Evolutionary conservation across 2,797 vertebrate species (phyloP).

Genomic region (Pempheris klunzingeri): DNA sequence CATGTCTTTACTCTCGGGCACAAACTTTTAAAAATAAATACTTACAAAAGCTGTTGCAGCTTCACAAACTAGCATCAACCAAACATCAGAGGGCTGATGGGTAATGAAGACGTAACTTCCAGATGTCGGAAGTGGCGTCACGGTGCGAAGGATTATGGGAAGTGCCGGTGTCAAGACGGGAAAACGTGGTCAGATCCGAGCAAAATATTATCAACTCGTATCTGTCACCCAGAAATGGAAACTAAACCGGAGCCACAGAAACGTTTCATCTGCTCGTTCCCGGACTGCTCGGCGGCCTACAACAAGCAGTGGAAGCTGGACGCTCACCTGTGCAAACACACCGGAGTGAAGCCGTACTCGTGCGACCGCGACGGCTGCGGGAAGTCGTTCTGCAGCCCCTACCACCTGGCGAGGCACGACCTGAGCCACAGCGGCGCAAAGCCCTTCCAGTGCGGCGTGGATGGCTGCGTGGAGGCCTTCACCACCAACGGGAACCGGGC

Average conservation of each 20-base stretch:
- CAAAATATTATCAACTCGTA: rapidly evolving
- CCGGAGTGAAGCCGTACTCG: slow-evolving; percentile 88
- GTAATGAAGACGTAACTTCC: background rate
- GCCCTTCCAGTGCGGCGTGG: slow-evolving; percentile 82
- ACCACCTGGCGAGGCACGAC: slow-evolving; percentile 88
- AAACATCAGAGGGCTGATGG: background rate
- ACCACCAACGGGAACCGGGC: slow-evolving; percentile 88
- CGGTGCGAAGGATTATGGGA: slow-evolving; percentile 9
- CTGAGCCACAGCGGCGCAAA: slow-evolving; percentile 89
- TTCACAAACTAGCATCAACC: background rate
- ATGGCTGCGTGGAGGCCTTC: slow-evolving; percentile 83
- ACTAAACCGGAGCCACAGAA: slow-evolving; percentile 11
- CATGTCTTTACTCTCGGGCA: rapidly evolving
- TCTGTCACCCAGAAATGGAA: slow-evolving; percentile 49
- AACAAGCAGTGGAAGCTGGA: slow-evolving; percentile 91
- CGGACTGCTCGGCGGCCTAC: slow-evolving; percentile 86
- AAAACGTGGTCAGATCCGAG: slow-evolving; percentile 4
- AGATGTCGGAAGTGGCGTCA: slow-evolving; percentile 24
- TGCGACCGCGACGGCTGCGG: slow-evolving; percentile 86
- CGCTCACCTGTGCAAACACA: slow-evolving; percentile 92
- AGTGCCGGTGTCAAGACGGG: background rate
- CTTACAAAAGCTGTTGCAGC: slow-evolving; percentile 33
- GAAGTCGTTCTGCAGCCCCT: slow-evolving; percentile 88
- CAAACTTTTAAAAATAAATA: background rate
- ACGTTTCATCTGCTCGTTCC: slow-evolving; percentile 91